A percentile compares a stretch with the other conserved stretches of the same genome.
Evolutionary conservation across 2,888 invertebrate species (phyloP).

Genomic region (Aproaerema taeniolella): DNA sequence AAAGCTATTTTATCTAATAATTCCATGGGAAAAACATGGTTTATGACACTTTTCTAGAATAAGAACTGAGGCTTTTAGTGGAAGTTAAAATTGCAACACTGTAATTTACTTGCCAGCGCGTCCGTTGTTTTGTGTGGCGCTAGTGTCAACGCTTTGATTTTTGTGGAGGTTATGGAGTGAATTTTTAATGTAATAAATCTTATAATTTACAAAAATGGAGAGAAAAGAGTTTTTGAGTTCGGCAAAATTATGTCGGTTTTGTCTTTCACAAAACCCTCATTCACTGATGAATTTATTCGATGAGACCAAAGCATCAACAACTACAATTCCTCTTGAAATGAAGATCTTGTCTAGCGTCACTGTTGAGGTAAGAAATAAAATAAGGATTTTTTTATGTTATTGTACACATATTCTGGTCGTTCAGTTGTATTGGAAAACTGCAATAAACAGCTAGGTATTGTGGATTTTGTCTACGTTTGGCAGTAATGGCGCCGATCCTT

Average conservation of each 20-base stretch:
- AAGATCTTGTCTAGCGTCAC: slow-evolving; percentile 88
- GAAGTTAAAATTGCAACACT: slow-evolving; percentile 5
- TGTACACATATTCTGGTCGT: no score
- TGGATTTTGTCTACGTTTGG: slow-evolving; percentile 1
- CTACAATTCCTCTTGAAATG: slow-evolving; percentile 80
- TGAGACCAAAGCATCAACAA: slow-evolving; percentile 72
- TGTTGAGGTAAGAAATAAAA: slow-evolving; percentile 83
- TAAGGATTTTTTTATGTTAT: no score
- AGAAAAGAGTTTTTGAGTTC: slow-evolving; percentile 78
- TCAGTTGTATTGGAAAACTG: no score
- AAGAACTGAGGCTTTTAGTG: no score
- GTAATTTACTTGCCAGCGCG: slow-evolving; percentile 10
- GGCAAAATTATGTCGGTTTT: slow-evolving; percentile 85
- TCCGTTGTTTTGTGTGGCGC: slow-evolving; percentile 34
- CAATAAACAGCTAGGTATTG: no score
- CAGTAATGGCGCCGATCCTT: slow-evolving; percentile 19
- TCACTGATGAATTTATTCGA: slow-evolving; percentile 82
- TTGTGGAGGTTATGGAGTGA: slow-evolving; percentile 48
- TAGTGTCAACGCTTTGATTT: slow-evolving; percentile 20
- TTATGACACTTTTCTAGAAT: no score
- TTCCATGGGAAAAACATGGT: no score
- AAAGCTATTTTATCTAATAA: no score
- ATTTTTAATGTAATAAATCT: slow-evolving; percentile 24
- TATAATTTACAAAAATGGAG: slow-evolving; percentile 65
- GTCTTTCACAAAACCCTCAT: slow-evolving; percentile 80